Conservation (phyloP, 2,113 vertebrate genomes). For the Lophochroa leadbeateri region DNA sequence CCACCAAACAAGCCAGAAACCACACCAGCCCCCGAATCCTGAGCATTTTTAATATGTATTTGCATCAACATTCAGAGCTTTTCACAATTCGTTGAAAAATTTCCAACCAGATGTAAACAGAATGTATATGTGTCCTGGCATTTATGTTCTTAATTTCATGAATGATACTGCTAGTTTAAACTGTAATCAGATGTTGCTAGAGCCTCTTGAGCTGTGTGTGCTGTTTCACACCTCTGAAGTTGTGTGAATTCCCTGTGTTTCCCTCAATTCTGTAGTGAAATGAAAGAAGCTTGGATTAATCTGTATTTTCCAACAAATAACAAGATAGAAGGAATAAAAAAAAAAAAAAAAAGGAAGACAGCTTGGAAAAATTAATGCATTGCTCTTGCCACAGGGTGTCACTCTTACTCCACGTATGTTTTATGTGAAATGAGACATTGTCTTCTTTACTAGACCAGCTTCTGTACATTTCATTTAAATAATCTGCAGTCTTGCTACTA, state of each 20-base stretch:
- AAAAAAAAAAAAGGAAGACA: background rate
- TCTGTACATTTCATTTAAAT: background rate
- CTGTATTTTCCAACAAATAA: background rate
- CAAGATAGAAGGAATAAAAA: background rate
- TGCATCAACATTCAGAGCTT: background rate
- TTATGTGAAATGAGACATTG: background rate
- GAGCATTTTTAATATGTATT: background rate
- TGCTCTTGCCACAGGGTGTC: conserved; percentile 68
- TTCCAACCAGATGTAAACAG: conserved; percentile 4
- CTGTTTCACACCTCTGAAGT: conserved; percentile 43
- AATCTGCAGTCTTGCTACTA: background rate
- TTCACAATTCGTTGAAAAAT: conserved; percentile 18
- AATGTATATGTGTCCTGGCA: background rate
- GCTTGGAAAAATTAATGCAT: background rate
- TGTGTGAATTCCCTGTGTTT: conserved; percentile 8
- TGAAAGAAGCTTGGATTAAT: background rate
- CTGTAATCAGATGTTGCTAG: conserved; percentile 31
- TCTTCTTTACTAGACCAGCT: background rate
- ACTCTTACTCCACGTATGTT: conserved; percentile 19
- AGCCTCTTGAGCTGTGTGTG: conserved; percentile 4
- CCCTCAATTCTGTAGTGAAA: background rate
- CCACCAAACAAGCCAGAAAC: background rate
- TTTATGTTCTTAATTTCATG: conserved; percentile 41
- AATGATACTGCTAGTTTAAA: conserved; percentile 28
- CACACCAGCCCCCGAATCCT: background rate